phyloP scores from a whole-genome alignment of 2,797 vertebrate species.

The Carapus acus region DNA sequence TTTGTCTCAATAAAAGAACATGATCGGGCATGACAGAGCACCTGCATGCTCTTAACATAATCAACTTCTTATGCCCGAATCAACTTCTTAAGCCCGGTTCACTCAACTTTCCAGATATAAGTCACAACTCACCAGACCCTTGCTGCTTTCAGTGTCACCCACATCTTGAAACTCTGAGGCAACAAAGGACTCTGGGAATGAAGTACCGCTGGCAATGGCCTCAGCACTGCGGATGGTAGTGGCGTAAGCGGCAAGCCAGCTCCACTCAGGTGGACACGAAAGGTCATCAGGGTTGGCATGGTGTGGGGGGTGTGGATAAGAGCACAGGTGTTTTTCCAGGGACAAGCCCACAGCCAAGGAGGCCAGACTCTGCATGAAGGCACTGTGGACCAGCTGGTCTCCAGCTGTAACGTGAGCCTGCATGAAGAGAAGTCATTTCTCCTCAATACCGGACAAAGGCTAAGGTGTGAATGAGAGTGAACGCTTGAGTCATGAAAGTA shows the following conservation, averaged over 20 bases:
- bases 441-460: background rate
- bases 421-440: background rate
- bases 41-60: too few species aligned
- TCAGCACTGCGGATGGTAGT: conserved; percentile 76
- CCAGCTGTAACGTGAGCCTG: conserved; percentile 74
- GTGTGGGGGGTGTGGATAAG: conserved; percentile 65
- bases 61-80: too few species aligned
- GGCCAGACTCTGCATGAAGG: conserved; percentile 76
- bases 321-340: conserved; percentile 73
- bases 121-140: conserved; percentile 65
- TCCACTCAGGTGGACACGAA: conserved; percentile 69
- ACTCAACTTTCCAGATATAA: too few species aligned
- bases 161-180: conserved; percentile 62
- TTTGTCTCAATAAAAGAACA: background rate
- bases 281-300: conserved; percentile 48
- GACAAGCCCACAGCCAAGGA: conserved; percentile 71
- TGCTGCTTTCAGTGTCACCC: conserved; percentile 45
- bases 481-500: too few species aligned
- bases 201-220: conserved; percentile 71
- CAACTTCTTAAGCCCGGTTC: too few species aligned
- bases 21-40: background rate
- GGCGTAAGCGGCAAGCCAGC: conserved; percentile 73
- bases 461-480: background rate
- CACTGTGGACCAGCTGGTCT: conserved; percentile 78
- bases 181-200: conserved; percentile 74